These are phyloP conservation scores for Sphenodon punctatus DNA, from an alignment of 2,797 vertebrate species.

Conservation along the genomic window DNA sequence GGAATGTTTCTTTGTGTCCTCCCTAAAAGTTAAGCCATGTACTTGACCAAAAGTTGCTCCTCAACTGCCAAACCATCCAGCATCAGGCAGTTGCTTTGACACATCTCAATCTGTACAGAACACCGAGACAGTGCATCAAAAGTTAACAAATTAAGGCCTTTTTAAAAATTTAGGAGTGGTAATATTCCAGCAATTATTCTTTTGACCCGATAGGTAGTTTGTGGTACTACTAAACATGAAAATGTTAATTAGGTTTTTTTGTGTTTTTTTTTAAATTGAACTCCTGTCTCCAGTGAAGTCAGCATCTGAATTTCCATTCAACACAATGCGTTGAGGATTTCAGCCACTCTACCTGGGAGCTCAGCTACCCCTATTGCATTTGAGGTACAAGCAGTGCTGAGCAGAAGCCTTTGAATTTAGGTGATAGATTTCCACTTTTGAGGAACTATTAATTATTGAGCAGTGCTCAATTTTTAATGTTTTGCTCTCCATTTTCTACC, in stretches of 20 bases:
- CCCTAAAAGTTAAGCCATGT: no score
- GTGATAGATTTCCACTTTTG: not conserved
- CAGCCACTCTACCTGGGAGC: no score
- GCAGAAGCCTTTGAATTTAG: not conserved
- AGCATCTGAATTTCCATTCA: no score
- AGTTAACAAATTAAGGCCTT: slow-evolving; percentile 22
- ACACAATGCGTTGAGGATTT: no score
- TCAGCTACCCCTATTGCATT: not conserved
- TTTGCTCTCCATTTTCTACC: not conserved
- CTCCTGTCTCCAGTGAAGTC: no score
- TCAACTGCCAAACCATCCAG: slow-evolving; percentile 7
- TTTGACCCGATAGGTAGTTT: slow-evolving; percentile 19
- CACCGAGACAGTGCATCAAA: slow-evolving; percentile 14
- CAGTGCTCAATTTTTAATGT: not conserved
- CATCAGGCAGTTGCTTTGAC: slow-evolving; percentile 5
- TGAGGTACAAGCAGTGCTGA: not conserved
- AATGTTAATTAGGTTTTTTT: not conserved
- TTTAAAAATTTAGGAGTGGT: slow-evolving; percentile 52
- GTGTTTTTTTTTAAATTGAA: no score
- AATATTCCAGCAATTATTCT: slow-evolving; percentile 33
- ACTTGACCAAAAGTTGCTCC: not conserved
- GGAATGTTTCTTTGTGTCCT: no score
- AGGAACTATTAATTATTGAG: not conserved
- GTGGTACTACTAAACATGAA: not conserved
- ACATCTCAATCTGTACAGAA: slow-evolving; percentile 9